phyloP scores from a whole-genome alignment of 2,888 invertebrate genomes.

The Nomada ruficornis region DNA sequence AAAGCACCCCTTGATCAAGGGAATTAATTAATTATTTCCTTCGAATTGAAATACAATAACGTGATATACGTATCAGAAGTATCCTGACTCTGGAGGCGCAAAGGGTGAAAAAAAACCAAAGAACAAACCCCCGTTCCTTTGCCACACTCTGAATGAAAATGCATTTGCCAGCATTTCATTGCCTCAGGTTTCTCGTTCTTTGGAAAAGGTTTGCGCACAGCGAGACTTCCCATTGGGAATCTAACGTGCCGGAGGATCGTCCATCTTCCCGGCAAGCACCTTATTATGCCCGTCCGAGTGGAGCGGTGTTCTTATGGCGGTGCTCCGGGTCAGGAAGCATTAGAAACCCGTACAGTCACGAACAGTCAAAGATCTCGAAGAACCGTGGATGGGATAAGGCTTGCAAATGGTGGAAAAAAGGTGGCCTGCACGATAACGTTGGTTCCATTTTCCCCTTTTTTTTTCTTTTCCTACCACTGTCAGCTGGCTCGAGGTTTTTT shows the following conservation, averaged over 20 bases:
- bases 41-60: no score
- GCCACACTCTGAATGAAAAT: conserved; percentile 4
- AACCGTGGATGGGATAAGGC: conserved; percentile 32
- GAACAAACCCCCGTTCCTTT: no score
- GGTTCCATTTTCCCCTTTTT: not conserved
- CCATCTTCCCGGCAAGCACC: conserved; percentile 52
- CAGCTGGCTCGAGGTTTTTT: not conserved
- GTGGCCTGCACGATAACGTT: conserved; percentile 64
- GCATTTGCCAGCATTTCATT: conserved; percentile 7
- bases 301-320: conserved; percentile 56
- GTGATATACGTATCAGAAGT: no score
- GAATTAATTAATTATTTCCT: no score
- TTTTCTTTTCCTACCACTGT: not conserved
- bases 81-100: no score
- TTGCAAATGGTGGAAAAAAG: conserved; percentile 71
- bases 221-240: not conserved
- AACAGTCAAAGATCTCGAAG: conserved; percentile 46
- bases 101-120: no score
- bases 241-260: conserved; percentile 57
- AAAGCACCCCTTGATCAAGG: no score
- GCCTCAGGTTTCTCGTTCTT: not conserved
- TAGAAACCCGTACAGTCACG: conserved; percentile 46
- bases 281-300: conserved; percentile 59
- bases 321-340: conserved; percentile 52
- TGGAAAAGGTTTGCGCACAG: not conserved